These are phyloP conservation scores for Todus mexicanus DNA, from an alignment of 2,797 vertebrate genomes.

Conservation along the genomic window DNA sequence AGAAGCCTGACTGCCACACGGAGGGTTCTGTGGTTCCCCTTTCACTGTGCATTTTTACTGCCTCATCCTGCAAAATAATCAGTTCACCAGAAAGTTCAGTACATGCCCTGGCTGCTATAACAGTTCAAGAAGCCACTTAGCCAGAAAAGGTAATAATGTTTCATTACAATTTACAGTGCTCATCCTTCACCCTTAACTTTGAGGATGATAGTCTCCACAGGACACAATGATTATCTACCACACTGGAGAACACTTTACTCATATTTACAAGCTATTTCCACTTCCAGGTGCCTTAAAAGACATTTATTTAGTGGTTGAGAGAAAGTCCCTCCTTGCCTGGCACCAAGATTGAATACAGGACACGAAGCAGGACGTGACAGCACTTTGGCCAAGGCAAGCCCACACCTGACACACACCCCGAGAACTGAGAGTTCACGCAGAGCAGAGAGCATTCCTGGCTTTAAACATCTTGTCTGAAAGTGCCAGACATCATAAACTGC, in stretches of 20 bases:
- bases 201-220: neutral
- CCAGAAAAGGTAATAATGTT: neutral
- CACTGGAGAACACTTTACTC: neutral
- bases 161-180: neutral
- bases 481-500: neutral
- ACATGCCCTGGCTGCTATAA: neutral
- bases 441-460: slow-evolving; percentile 2
- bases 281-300: neutral
- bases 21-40: neutral
- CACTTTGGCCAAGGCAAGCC: neutral
- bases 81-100: rapidly evolving
- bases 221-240: neutral
- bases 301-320: neutral
- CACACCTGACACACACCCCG: neutral
- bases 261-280: neutral
- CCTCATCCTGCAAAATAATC: neutral
- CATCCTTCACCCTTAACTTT: neutral
- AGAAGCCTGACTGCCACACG: rapidly evolving
- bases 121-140: neutral
- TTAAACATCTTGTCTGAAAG: neutral
- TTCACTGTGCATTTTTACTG: rapidly evolving
- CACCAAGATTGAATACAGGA: neutral
- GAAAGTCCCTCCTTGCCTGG: neutral
- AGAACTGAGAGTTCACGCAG: neutral
- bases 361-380: neutral